These are phyloP conservation scores for Periparus ater DNA, from an alignment of 2,797 vertebrate species.

Conservation along the genomic window DNA sequence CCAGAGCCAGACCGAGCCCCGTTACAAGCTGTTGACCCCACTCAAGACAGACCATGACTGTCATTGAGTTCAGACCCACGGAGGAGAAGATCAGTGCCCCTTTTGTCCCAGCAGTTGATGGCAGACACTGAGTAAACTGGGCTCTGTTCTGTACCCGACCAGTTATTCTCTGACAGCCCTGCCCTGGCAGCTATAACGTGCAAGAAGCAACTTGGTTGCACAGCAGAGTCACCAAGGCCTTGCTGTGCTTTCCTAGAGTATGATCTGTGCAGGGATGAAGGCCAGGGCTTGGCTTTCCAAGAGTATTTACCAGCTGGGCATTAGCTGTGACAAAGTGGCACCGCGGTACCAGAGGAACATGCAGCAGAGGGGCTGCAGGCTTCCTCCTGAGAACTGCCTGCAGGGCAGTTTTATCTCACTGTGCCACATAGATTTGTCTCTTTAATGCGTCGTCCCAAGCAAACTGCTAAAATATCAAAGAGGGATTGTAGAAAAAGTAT, in stretches of 20 bases:
- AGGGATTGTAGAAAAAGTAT: not conserved
- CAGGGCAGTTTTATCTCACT: not conserved
- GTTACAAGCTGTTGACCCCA: too few relatives aligned
- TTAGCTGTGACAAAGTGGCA: not conserved
- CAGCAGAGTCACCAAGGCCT: not conserved
- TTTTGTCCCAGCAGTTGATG: not conserved
- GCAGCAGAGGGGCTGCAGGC: not conserved
- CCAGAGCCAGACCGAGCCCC: not conserved
- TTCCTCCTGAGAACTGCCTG: not conserved
- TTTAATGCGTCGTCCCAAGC: not conserved
- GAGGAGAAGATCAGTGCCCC: not conserved
- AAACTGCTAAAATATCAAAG: not conserved
- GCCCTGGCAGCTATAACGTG: too few relatives aligned
- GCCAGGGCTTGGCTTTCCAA: not conserved
- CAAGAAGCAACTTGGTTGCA: not conserved
- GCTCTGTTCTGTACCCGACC: not conserved
- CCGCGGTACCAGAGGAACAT: too few relatives aligned
- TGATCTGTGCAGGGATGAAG: not conserved
- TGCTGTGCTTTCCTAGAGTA: not conserved
- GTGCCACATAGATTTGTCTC: not conserved
- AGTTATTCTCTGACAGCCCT: too few relatives aligned
- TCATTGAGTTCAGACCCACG: not conserved
- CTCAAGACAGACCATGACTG: not conserved
- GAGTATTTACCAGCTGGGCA: not conserved
- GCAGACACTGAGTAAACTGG: not conserved